Evolutionary conservation across 2,888 invertebrate genomes (phyloP).

Genomic region (Eupithecia dodoneata): DNA sequence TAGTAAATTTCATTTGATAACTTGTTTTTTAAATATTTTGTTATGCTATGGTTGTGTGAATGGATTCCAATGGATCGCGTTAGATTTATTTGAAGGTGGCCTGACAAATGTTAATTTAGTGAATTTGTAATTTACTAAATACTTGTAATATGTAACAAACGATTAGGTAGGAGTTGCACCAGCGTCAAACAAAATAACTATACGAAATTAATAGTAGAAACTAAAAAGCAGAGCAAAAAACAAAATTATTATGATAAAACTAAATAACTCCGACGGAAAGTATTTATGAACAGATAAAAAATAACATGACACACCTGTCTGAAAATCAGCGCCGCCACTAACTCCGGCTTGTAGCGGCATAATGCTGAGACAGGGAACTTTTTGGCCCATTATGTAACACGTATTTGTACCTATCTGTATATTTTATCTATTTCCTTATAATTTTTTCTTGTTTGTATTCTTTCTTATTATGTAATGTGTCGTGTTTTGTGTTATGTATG

Average conservation of each 20-base stretch:
- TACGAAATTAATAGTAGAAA: background rate
- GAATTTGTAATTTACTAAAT: slow-evolving; percentile 22
- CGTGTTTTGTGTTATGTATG: too few relatives aligned
- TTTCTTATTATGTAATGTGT: too few relatives aligned
- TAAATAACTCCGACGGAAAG: background rate
- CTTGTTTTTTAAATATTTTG: background rate
- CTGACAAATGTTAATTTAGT: slow-evolving; percentile 6
- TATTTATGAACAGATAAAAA: background rate
- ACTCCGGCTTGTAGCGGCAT: too few relatives aligned
- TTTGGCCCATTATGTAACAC: too few relatives aligned
- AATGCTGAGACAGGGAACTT: too few relatives aligned
- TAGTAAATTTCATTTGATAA: background rate
- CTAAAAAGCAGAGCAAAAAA: background rate
- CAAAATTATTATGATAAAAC: background rate
- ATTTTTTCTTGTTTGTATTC: too few relatives aligned
- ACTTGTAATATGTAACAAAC: slow-evolving; percentile 10
- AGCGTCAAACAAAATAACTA: background rate
- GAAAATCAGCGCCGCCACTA: too few relatives aligned
- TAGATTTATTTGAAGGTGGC: background rate
- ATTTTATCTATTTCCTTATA: too few relatives aligned
- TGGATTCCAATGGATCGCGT: slow-evolving; percentile 7
- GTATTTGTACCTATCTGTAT: too few relatives aligned
- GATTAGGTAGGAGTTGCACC: slow-evolving; percentile 21
- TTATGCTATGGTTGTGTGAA: slow-evolving; percentile 11
- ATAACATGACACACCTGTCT: too few relatives aligned